These are phyloP conservation scores for Poeciliopsis retropinna DNA, from an alignment of 2,113 vertebrate genomes.

Conservation along the genomic window DNA sequence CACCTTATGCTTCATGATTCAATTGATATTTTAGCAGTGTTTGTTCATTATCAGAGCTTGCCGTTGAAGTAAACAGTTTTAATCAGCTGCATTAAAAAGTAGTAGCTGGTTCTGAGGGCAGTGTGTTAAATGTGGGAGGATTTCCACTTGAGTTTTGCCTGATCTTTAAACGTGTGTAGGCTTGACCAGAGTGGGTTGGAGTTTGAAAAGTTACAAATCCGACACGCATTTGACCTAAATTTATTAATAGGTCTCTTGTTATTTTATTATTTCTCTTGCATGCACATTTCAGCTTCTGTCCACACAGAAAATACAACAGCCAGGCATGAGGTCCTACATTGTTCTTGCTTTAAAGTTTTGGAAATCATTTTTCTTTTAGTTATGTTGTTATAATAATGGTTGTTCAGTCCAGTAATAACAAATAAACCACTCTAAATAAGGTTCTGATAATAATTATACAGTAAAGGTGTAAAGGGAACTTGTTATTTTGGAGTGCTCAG, in stretches of 20 bases:
- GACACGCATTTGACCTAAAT: constrained; percentile 30
- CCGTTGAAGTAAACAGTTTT: not conserved
- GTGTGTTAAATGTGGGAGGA: constrained; percentile 42
- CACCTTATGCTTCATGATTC: not conserved
- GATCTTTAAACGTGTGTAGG: constrained; percentile 40
- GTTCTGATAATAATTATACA: too few relatives aligned
- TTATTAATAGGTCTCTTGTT: constrained; percentile 17
- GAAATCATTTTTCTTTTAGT: not conserved
- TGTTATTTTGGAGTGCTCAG: too few relatives aligned
- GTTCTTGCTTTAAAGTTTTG: too few relatives aligned
- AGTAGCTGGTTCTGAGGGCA: constrained; percentile 19
- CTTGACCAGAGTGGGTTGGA: constrained; percentile 13
- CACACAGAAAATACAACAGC: not conserved
- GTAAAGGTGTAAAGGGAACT: too few relatives aligned
- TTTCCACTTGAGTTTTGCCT: constrained; percentile 23
- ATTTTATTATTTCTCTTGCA: not conserved
- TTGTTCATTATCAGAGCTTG: not conserved
- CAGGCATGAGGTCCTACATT: not conserved
- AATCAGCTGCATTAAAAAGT: constrained; percentile 18
- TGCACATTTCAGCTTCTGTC: not conserved
- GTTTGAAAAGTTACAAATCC: constrained; percentile 53
- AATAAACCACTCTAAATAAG: not conserved
- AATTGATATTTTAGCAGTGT: too few relatives aligned
- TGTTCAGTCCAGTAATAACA: not conserved
- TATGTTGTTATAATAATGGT: not conserved